phyloP scores from a whole-genome alignment of 2,113 vertebrate species.

The Recurvirostra avosetta region DNA sequence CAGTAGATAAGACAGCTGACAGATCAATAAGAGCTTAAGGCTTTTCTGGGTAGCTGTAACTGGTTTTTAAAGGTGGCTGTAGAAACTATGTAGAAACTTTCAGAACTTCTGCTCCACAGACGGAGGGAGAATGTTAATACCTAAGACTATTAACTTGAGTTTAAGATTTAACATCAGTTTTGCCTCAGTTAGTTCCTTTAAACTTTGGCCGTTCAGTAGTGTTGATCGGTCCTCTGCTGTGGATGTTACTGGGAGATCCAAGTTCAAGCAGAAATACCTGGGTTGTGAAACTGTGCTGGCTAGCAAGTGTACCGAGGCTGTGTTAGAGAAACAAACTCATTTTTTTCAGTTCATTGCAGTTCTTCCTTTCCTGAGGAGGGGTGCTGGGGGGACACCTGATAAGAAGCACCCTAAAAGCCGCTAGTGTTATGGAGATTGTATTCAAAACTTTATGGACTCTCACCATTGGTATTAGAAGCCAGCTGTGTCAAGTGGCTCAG shows the following conservation, averaged over 20 bases:
- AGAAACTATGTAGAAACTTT: not conserved
- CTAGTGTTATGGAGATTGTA: not conserved
- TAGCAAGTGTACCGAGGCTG: not conserved
- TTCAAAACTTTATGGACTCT: not conserved
- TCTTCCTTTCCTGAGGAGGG: not conserved
- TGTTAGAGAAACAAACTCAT: not conserved
- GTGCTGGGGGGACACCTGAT: not conserved
- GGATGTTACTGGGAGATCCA: not conserved
- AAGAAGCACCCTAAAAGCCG: not conserved
- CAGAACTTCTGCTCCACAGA: not conserved
- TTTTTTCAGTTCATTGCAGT: not conserved
- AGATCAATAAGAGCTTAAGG: not conserved
- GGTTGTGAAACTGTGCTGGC: not conserved
- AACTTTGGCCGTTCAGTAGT: not conserved
- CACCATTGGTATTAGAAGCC: not conserved
- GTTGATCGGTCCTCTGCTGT: not conserved
- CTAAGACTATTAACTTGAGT: not conserved
- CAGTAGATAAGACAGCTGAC: not conserved
- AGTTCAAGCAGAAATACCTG: not conserved
- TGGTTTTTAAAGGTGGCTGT: not conserved
- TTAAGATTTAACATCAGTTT: not conserved
- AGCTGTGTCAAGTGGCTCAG: not conserved
- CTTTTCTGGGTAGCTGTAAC: not conserved
- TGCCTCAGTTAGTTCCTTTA: not conserved
- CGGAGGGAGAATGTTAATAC: not conserved